Percentiles rank a stretch among this genome's conserved stretches.
phyloP scores from a whole-genome alignment of 2,113 vertebrate genomes.

The Globicephala melas region DNA sequence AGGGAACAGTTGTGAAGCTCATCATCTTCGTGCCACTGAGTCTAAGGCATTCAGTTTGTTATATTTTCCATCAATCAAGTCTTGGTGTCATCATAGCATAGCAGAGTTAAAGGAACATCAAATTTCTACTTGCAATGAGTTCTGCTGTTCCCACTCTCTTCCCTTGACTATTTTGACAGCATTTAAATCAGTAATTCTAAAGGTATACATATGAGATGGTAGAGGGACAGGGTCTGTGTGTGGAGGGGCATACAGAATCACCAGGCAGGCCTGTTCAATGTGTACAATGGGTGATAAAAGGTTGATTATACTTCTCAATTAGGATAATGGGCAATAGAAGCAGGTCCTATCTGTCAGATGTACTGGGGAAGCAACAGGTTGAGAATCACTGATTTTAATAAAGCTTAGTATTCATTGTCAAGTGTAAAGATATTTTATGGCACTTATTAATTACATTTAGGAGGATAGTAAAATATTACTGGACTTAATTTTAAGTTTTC shows the following conservation, averaged over 20 bases:
- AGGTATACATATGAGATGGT: not conserved
- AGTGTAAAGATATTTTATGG: not conserved
- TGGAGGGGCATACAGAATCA: not conserved
- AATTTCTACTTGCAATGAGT: constrained; percentile 29
- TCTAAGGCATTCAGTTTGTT: not conserved
- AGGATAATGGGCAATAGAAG: not conserved
- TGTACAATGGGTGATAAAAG: not conserved
- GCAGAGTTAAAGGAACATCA: constrained; percentile 35
- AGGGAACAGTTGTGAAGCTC: constrained; percentile 52
- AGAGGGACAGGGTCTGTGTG: too few species aligned
- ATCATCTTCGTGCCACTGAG: fast-evolving
- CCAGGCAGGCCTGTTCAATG: not conserved
- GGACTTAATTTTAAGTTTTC: constrained; percentile 11
- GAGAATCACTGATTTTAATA: not conserved
- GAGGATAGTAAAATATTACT: not conserved
- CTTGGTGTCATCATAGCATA: not conserved
- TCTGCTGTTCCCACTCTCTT: not conserved
- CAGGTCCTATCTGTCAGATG: not conserved
- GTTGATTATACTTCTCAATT: not conserved
- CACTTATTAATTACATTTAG: constrained; percentile 40
- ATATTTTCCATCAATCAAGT: constrained; percentile 8
- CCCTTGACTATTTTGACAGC: not conserved
- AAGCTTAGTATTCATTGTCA: not conserved
- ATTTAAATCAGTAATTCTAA: not conserved
- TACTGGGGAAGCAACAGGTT: not conserved